These are phyloP conservation scores for Papilio demoleus DNA, from an alignment of 2,888 invertebrate species.

Conservation along the genomic window DNA sequence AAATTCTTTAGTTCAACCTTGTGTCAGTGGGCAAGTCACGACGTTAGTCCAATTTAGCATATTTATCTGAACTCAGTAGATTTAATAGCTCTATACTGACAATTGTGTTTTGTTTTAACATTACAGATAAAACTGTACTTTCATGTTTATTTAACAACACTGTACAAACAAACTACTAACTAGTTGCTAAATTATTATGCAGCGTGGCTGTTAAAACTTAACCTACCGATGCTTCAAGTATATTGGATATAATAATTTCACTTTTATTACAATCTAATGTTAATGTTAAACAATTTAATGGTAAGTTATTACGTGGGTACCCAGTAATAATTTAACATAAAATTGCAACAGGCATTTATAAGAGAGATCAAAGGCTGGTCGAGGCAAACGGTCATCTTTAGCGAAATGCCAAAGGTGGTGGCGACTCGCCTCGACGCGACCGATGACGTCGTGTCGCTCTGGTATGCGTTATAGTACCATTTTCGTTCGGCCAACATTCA, in stretches of 20 bases:
- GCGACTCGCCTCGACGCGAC: conserved; percentile 46
- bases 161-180: neutral
- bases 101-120: conserved; percentile 59
- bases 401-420: conserved; percentile 72
- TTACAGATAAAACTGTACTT: conserved; percentile 48
- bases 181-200: neutral
- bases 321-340: conserved; percentile 68
- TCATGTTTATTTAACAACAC: neutral
- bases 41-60: conserved; percentile 32
- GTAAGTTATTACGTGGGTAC: conserved; percentile 32
- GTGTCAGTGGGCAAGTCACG: conserved; percentile 32
- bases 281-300: conserved; percentile 47
- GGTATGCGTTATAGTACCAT: conserved; percentile 58
- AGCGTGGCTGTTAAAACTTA: neutral
- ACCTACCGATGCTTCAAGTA: conserved; percentile 31
- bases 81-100: conserved; percentile 49
- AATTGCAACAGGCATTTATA: conserved; percentile 67
- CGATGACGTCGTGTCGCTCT: conserved; percentile 52
- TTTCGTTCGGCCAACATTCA: conserved; percentile 44
- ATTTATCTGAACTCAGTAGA: conserved; percentile 25
- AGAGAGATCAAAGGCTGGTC: conserved; percentile 72
- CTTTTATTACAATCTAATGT: conserved; percentile 62
- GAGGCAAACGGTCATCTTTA: conserved; percentile 71
- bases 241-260: conserved; percentile 55
- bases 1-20: conserved; percentile 36